Evolutionary conservation across 2,888 invertebrate species (phyloP), one percentile per base, ranked within the genome.

Genomic region (Carpatolechia fugitivella): DNA sequence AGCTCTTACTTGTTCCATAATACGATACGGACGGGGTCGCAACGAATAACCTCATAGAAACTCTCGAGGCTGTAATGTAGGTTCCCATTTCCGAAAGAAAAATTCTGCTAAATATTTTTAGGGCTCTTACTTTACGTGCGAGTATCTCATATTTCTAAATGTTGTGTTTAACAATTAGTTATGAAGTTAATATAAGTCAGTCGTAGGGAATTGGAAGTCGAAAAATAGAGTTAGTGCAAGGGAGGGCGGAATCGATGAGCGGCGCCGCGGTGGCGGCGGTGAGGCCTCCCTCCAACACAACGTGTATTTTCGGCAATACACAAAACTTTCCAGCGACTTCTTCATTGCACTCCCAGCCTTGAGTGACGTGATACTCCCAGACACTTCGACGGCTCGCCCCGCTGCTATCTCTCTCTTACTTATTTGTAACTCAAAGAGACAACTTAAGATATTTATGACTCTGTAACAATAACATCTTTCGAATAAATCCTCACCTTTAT

Each of bases 101-200:
- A 76, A 76, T 73, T 70, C 78, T 80, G 76, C 72, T 68, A 82
- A 81, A 55, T 77, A 74, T 78, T 74, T 78, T 71, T 71, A 70
- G 69, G 66, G 73, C 70, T 76, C 71, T 76, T 69, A 71, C 71
- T 72, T 76, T 69, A 71, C 71, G 72, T 76, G 75, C 74, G 76
- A 24, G 24, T 77, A 82, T 78, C 78, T 82, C 78, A 78, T 83
- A 80, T 83, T 82, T 84, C 80, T 78, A 66, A 80, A 85, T 82
- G 79, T 81, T 82, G 66, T 79, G 74, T 85, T 84, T 84, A 81
- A 84, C 80, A 81, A n/a, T n/a, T n/a, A 85, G 83, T 85, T 84
- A 78, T 79, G 76, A 81, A 82, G 80, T 85, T 85, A 81, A 80
- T 85, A 82, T 77, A 81, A 84, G 82, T 83, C 80, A 72, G 76